A percentile compares a stretch with the other conserved stretches of the same genome.
Conservation (phyloP, 2,113 vertebrate genomes). For the Saimiri boliviensis region DNA sequence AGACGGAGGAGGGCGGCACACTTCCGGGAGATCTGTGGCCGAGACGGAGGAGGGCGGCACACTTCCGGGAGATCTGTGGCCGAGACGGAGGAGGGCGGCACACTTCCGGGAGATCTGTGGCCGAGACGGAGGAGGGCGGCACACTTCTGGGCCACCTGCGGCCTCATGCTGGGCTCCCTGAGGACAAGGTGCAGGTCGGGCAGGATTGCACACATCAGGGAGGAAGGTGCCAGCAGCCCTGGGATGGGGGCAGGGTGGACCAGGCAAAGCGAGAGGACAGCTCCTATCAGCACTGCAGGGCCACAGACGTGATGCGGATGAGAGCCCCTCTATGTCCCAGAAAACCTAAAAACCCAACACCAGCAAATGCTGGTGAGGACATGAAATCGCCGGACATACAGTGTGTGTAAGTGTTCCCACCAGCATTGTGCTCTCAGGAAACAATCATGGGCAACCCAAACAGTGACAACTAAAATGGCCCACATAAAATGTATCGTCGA, state of each 20-base stretch:
- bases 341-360: not conserved
- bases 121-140: too few species aligned
- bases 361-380: accelerated
- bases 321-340: not conserved
- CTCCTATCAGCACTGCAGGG: not conserved
- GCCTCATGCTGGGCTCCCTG: not conserved
- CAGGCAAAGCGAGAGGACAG: not conserved
- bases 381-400: too few species aligned
- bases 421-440: not conserved
- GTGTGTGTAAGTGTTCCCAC: too few species aligned
- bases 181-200: not conserved
- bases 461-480: not conserved
- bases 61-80: too few species aligned
- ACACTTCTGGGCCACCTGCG: not conserved
- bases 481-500: not conserved
- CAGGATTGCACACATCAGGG: not conserved
- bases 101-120: not conserved
- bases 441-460: not conserved
- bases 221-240: too few species aligned
- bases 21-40: too few species aligned
- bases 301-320: not conserved
- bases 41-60: too few species aligned
- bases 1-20: too few species aligned
- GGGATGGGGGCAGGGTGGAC: too few species aligned
- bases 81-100: too few species aligned